Percentiles rank a stretch among this genome's conserved stretches.
phyloP scores from a whole-genome alignment of 2,888 invertebrate species.

The Amiota communis region DNA sequence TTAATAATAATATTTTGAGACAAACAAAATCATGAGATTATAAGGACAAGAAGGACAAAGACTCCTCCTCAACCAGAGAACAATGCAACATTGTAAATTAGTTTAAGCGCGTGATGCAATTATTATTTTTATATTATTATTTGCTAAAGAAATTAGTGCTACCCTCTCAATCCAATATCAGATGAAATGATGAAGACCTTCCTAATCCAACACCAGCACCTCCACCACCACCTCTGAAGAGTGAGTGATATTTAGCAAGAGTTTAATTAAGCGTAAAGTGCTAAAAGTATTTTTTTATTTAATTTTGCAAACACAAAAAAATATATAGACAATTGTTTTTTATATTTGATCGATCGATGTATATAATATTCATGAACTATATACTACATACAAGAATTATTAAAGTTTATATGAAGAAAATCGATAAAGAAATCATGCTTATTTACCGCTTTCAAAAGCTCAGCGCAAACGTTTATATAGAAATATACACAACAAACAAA shows the following conservation, averaged over 20 bases:
- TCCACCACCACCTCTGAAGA: conserved; percentile 34
- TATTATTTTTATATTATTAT: conserved; percentile 38
- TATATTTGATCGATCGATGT: conserved; percentile 2
- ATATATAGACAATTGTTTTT: conserved; percentile 16
- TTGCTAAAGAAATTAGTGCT: conserved; percentile 37
- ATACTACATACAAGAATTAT: conserved; percentile 31
- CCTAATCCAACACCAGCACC: neutral
- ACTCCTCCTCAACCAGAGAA: conserved; percentile 36
- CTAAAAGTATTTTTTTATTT: conserved; percentile 56
- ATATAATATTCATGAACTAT: conserved; percentile 12
- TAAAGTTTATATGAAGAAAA: conserved; percentile 25
- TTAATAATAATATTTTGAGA: conserved; percentile 17
- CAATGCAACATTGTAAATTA: conserved; percentile 62
- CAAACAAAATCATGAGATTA: conserved; percentile 38
- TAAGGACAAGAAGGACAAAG: conserved; percentile 45
- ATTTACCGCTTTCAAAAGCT: conserved; percentile 56
- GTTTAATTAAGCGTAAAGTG: conserved; percentile 42
- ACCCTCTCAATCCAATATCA: neutral
- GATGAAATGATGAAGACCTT: neutral
- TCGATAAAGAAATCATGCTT: conserved; percentile 18
- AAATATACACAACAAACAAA: conserved; percentile 39
- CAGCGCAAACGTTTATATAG: conserved; percentile 52
- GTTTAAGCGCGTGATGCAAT: conserved; percentile 51
- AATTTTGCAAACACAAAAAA: conserved; percentile 18
- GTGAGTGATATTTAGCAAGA: conserved; percentile 49